phyloP scores from a whole-genome alignment of 2,888 invertebrate genomes.

The Drosophila infuscata region DNA sequence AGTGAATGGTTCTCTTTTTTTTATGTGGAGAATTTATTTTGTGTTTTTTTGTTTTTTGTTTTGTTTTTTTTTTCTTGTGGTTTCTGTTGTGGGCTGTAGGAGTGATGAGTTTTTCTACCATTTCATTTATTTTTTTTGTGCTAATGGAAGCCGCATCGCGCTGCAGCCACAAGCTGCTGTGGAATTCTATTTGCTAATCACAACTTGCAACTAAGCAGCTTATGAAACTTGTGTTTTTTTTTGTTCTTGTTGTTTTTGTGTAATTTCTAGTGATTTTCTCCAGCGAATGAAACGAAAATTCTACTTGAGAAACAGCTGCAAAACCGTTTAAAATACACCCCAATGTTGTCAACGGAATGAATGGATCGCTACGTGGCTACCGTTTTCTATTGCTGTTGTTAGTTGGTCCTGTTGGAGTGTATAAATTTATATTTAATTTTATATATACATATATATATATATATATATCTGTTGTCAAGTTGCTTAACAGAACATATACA shows the following conservation, averaged over 20 bases:
- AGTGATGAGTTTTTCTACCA: constrained; percentile 45
- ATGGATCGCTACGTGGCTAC: background rate
- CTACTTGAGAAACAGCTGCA: constrained; percentile 62
- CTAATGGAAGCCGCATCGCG: constrained; percentile 62
- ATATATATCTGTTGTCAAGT: constrained; percentile 51
- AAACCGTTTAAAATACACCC: constrained; percentile 57
- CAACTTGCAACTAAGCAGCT: constrained; percentile 79
- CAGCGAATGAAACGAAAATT: constrained; percentile 57
- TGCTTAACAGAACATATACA: constrained; percentile 66
- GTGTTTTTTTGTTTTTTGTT: constrained; percentile 23
- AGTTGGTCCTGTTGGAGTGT: constrained; percentile 13
- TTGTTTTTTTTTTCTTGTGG: constrained; percentile 1
- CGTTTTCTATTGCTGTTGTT: constrained; percentile 11
- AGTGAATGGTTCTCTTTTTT: constrained; percentile 25
- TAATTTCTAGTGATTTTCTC: constrained; percentile 56
- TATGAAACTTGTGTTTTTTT: constrained; percentile 70
- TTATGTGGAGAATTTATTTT: constrained; percentile 26
- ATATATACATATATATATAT: background rate
- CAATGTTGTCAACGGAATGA: constrained; percentile 45
- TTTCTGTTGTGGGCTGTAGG: constrained; percentile 39
- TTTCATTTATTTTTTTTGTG: constrained; percentile 23
- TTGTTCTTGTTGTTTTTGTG: constrained; percentile 17
- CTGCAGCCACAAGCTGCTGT: constrained; percentile 55
- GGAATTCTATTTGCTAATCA: constrained; percentile 75
- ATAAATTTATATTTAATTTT: background rate